Conservation (phyloP, 53 echinoderm and acorn worm genomes). For the Stichopus horrens region DNA sequence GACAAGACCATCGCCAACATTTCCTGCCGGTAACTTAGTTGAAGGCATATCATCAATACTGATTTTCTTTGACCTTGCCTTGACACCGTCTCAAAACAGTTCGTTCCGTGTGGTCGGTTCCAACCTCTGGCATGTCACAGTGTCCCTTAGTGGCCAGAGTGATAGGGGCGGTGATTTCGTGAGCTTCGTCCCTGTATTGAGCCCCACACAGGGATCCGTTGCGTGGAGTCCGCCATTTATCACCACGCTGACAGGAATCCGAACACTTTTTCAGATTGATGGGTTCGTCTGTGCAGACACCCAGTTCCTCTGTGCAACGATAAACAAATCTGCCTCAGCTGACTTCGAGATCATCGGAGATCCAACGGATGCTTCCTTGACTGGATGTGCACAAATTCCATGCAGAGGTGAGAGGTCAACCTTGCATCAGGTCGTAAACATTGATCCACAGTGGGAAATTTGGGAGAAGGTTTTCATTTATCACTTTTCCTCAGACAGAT, state of each 20-base stretch:
- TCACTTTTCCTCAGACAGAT: too few species aligned
- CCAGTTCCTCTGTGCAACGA: slow-evolving; percentile 72
- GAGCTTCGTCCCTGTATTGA: slow-evolving; percentile 37
- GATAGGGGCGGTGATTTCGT: slow-evolving; percentile 11
- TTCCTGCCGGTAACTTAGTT: slow-evolving; percentile 7
- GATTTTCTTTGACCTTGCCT: slow-evolving; percentile 69
- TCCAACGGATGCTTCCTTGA: slow-evolving; percentile 58
- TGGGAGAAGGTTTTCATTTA: too few species aligned
- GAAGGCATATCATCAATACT: slow-evolving; percentile 34
- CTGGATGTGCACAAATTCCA: slow-evolving; percentile 64
- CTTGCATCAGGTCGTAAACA: too few species aligned
- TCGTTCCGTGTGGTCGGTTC: slow-evolving; percentile 57
- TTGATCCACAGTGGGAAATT: too few species aligned
- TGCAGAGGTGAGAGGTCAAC: slow-evolving; percentile 66
- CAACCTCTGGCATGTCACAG: slow-evolving; percentile 71
- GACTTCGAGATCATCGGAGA: slow-evolving; percentile 62
- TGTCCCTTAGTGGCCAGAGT: slow-evolving; percentile 58
- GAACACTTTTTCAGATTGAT: slow-evolving; percentile 44
- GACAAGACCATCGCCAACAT: slow-evolving; percentile 20
- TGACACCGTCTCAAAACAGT: slow-evolving; percentile 56
- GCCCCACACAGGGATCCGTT: slow-evolving; percentile 54
- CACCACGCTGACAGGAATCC: slow-evolving; percentile 49
- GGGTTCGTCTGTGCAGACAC: slow-evolving; percentile 57
- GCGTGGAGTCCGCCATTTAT: slow-evolving; percentile 66
- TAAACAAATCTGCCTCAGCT: slow-evolving; percentile 61